A percentile compares a stretch with the other conserved stretches of the same genome.
Conservation (phyloP, 2,888 invertebrate genomes). For the Mimas tiliae region DNA sequence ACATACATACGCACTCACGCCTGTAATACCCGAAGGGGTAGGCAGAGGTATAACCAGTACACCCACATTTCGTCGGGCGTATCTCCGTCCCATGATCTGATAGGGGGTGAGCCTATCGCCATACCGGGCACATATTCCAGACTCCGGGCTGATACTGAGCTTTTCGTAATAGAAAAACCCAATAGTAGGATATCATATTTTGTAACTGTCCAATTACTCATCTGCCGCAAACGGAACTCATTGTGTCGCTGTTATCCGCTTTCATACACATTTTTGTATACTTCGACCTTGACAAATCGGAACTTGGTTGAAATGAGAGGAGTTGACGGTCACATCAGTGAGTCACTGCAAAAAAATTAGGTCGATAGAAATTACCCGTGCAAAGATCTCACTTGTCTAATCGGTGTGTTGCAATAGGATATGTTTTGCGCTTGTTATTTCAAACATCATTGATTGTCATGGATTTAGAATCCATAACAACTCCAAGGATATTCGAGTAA, state of each 20-base stretch:
- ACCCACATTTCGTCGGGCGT: too few relatives aligned
- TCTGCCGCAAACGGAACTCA: conserved; percentile 29
- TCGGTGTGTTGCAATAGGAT: background rate
- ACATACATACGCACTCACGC: too few relatives aligned
- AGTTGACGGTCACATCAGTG: conserved; percentile 40
- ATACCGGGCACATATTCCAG: too few relatives aligned
- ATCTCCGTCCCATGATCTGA: too few relatives aligned
- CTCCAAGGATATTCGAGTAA: background rate
- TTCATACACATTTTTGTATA: conserved; percentile 44
- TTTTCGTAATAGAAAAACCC: too few relatives aligned
- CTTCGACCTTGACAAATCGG: conserved; percentile 42
- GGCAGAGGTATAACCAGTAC: too few relatives aligned
- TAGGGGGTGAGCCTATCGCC: too few relatives aligned
- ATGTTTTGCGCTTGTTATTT: background rate
- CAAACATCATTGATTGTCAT: conserved; percentile 10
- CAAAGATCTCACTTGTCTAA: conserved; percentile 13
- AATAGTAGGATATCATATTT: too few relatives aligned
- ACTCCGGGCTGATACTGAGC: too few relatives aligned
- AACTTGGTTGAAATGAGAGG: conserved; percentile 45
- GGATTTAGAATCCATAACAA: conserved; percentile 2
- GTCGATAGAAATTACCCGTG: conserved; percentile 4
- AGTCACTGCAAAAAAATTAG: conserved; percentile 28
- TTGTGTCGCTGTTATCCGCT: conserved; percentile 53
- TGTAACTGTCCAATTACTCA: conserved; percentile 23
- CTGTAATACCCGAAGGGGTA: too few relatives aligned